phyloP scores from a whole-genome alignment of 2,888 invertebrate genomes.

The Epiblema foenella region DNA sequence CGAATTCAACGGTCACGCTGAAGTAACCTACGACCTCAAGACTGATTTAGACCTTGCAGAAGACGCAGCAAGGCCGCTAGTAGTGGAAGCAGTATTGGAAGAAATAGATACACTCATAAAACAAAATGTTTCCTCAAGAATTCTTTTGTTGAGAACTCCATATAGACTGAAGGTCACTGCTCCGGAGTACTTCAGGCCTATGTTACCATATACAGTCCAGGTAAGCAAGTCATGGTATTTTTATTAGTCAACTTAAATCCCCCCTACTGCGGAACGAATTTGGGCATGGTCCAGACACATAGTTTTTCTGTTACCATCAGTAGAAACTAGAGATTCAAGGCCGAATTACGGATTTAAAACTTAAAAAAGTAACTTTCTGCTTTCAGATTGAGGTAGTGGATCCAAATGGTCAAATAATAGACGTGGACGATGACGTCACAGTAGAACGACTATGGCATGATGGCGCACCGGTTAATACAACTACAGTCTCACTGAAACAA shows the following conservation, averaged over 20 bases:
- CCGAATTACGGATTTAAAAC: background rate
- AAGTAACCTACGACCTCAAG: slow-evolving; percentile 91
- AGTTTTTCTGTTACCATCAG: background rate
- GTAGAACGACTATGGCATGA: slow-evolving; percentile 79
- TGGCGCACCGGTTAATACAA: slow-evolving; percentile 72
- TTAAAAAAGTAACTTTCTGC: background rate
- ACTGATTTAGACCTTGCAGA: slow-evolving; percentile 89
- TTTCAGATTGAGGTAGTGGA: slow-evolving; percentile 74
- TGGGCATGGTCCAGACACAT: background rate
- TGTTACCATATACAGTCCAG: slow-evolving; percentile 92
- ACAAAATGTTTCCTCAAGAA: slow-evolving; percentile 89
- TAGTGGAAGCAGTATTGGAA: slow-evolving; percentile 95
- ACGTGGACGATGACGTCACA: slow-evolving; percentile 65
- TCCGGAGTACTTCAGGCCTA: slow-evolving; percentile 95
- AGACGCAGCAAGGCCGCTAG: slow-evolving; percentile 92
- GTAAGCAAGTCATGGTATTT: slow-evolving; percentile 66
- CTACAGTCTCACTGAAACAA: slow-evolving; percentile 63
- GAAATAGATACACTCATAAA: slow-evolving; percentile 94
- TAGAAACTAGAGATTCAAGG: slow-evolving; percentile 2
- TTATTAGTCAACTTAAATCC: background rate
- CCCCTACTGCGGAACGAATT: slow-evolving; percentile 7
- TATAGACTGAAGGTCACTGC: slow-evolving; percentile 90
- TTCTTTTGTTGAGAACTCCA: slow-evolving; percentile 85
- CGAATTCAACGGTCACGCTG: slow-evolving; percentile 86
- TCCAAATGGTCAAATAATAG: slow-evolving; percentile 66